A percentile compares a stretch with the other conserved stretches of the same genome.
phyloP scores from a whole-genome alignment of 1,140 invertebrate species.

The Andricus grossulariae region DNA sequence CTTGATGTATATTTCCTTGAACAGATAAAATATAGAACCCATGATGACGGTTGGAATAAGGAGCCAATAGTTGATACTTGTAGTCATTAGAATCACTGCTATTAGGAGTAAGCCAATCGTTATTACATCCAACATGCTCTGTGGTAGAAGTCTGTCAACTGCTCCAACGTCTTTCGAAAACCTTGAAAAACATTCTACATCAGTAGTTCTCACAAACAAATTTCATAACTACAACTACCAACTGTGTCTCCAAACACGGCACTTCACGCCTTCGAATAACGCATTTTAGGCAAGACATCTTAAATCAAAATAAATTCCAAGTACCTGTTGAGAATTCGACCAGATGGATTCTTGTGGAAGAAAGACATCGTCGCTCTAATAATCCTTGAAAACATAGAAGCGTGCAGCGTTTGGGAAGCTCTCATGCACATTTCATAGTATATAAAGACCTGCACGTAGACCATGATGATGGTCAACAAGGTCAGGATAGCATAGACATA shows the following conservation, averaged over 20 bases:
- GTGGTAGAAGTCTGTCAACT: constrained; percentile 90
- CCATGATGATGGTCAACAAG: constrained; percentile 77
- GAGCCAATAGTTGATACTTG: constrained; percentile 85
- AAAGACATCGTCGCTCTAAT: constrained; percentile 79
- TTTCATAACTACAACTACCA: no score
- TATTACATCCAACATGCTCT: constrained; percentile 82
- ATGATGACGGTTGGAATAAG: constrained; percentile 83
- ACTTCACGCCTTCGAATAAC: no score
- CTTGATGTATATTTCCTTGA: constrained; percentile 86
- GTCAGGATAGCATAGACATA: constrained; percentile 76
- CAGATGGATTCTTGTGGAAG: constrained; percentile 88
- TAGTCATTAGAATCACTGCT: constrained; percentile 86
- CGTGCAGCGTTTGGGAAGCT: constrained; percentile 85
- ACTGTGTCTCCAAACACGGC: no score
- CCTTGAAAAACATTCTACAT: constrained; percentile 43
- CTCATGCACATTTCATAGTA: constrained; percentile 84
- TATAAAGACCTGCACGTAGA: constrained; percentile 76
- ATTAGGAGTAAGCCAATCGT: constrained; percentile 84
- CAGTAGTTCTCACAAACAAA: no score
- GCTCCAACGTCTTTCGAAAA: constrained; percentile 92
- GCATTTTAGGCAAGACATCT: no score
- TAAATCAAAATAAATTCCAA: no score
- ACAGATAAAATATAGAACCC: constrained; percentile 82
- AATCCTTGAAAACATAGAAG: constrained; percentile 88
- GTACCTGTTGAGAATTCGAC: constrained; percentile 83